Evolutionary conservation across 2,797 vertebrate species (phyloP), one percentile per base, ranked within the genome.

Genomic region (Cossypha polioptera): DNA sequence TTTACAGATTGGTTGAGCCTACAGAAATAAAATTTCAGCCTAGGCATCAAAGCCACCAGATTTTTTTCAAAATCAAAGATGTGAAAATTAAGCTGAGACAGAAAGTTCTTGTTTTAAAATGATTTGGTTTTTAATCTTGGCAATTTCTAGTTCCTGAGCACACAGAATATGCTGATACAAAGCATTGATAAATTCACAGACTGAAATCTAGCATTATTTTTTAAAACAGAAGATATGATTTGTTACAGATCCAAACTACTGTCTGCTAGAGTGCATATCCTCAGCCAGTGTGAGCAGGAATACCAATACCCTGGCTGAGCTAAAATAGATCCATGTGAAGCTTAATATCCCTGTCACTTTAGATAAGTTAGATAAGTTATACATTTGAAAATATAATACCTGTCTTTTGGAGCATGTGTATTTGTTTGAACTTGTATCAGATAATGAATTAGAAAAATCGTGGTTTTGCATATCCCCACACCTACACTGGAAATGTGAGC

Each of bases 101-200:
- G 16, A 47, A 92, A 68, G 4, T 72, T 88, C 16, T 61, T 15
- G 2, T 2, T 29, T 61, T 58, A 38, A 63, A 74, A 31, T 9
- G 0, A 36, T 21, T 53, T 74, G 3, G 0, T 1, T 81, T 66
- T 82, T 54, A 40, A 54, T 29, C 4, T 45, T n/a, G 25, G 6
- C 13, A 53, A 9, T 78, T 68, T 75, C 43, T 84, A 47, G 17
- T 47, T 20, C 11, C 26, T 33, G 24, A 65, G 18, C 6, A 55
- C 33, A n/a, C 11, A 38, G 13, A 28, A 33, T 67, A 5, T 50
- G 9, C 13, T 36, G 53, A 61, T 57, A 57, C 5, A 24, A 73
- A 61, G 8, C 20, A 53, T 4, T 54, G 22, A 65, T 43, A 73
- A 76, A 83, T 62, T 55, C 68, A 33, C 15, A 88, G 47, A 62